Evolutionary conservation across 2,113 vertebrate genomes (phyloP).

Genomic region (Oxyruncus cristatus): DNA sequence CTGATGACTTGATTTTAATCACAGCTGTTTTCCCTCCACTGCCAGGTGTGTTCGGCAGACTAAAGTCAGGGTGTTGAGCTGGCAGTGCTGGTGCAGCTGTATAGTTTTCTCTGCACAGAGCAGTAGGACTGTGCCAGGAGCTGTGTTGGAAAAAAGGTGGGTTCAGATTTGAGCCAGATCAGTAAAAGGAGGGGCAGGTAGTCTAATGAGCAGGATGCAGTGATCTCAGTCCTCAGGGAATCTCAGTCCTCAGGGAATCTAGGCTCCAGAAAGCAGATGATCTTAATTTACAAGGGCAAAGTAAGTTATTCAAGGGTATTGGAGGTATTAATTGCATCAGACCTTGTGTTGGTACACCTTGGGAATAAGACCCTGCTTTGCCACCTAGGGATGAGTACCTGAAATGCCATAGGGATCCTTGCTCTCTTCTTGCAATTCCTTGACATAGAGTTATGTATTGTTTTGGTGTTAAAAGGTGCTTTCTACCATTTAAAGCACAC

Average conservation of each 20-base stretch:
- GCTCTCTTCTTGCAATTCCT: not conserved
- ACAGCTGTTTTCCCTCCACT: not conserved
- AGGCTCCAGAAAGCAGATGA: not conserved
- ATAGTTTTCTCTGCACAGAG: not conserved
- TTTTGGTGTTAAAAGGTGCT: not conserved
- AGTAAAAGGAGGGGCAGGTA: not conserved
- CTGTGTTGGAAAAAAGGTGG: not conserved
- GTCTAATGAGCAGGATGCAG: not conserved
- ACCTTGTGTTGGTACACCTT: not conserved
- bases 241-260: not conserved
- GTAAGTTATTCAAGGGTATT: not conserved
- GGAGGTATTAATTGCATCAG: not conserved
- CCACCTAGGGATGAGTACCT: not conserved
- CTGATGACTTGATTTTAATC: not conserved
- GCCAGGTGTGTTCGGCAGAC: not conserved
- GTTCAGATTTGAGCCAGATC: not conserved
- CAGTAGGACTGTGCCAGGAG: not conserved
- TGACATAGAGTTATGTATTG: not conserved
- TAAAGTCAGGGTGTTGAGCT: not conserved
- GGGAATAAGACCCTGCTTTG: not conserved
- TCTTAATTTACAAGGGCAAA: not conserved
- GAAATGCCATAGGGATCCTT: fast-evolving
- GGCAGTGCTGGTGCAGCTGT: not conserved
- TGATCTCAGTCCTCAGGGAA: too few species aligned
- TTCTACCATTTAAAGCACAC: not conserved